A percentile compares a stretch with the other conserved stretches of the same genome.
phyloP scores from a whole-genome alignment of 1,140 invertebrate genomes.

The Samia ricini region DNA sequence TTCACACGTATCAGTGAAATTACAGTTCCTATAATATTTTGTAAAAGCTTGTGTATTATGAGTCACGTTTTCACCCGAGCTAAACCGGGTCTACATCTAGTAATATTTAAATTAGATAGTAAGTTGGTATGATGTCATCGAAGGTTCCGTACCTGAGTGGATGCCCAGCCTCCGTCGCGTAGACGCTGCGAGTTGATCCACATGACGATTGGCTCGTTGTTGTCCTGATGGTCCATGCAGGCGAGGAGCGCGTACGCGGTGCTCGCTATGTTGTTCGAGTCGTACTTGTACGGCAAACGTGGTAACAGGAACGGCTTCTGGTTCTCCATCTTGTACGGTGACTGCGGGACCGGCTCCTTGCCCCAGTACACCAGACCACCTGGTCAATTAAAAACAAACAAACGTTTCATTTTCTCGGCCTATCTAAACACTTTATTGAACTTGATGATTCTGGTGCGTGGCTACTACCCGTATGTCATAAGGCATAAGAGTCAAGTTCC shows the following conservation, averaged over 20 bases:
- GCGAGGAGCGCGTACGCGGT: conserved; percentile 95
- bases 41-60: too few species aligned
- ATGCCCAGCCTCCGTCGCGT: conserved; percentile 96
- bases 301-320: conserved; percentile 94
- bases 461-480: too few species aligned
- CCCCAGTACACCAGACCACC: conserved; percentile 93
- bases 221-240: conserved; percentile 90
- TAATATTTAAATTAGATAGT: too few species aligned
- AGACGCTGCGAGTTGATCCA: conserved; percentile 96
- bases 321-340: conserved; percentile 91
- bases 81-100: too few species aligned
- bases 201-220: conserved; percentile 91
- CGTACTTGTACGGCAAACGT: conserved; percentile 90
- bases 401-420: neutral
- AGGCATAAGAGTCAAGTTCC: too few species aligned
- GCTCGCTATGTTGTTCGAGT: conserved; percentile 94
- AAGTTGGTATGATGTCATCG: neutral
- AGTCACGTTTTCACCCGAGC: too few species aligned
- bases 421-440: too few species aligned
- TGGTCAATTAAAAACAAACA: conserved; percentile 19
- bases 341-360: conserved; percentile 84
- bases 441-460: too few species aligned
- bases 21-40: too few species aligned
- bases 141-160: conserved; percentile 83
- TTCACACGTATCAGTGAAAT: too few species aligned